A percentile compares a stretch with the other conserved stretches of the same genome.
phyloP scores from a whole-genome alignment of 2,113 vertebrate species.

The Leptobrachium leishanense region DNA sequence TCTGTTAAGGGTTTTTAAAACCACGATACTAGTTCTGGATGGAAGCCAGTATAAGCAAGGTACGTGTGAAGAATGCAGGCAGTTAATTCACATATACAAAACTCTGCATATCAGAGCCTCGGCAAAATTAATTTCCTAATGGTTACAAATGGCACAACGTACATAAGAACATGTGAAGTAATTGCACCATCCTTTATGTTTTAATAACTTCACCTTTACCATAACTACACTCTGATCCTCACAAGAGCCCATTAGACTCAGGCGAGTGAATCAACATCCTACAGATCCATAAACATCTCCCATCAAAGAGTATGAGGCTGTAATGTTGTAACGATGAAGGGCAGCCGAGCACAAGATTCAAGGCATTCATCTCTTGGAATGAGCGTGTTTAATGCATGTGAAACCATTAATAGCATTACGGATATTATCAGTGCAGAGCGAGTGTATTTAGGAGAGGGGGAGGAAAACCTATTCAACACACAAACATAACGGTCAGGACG shows the following conservation, averaged over 20 bases:
- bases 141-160: background rate
- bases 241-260: constrained; percentile 1
- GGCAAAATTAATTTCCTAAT: background rate
- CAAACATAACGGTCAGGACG: too few relatives aligned
- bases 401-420: background rate
- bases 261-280: background rate
- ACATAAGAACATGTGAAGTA: background rate
- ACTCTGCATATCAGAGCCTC: too few relatives aligned
- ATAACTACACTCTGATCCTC: background rate
- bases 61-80: too few relatives aligned
- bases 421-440: too few relatives aligned
- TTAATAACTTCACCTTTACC: background rate
- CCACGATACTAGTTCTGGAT: too few relatives aligned
- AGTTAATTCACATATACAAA: too few relatives aligned
- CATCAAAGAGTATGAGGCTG: constrained; percentile 7
- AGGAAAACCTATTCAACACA: too few relatives aligned
- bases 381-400: constrained; percentile 16
- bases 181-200: background rate
- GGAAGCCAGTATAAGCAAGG: too few relatives aligned
- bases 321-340: background rate
- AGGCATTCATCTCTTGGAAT: constrained; percentile 8
- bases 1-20: too few relatives aligned
- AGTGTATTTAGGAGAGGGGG: too few relatives aligned
- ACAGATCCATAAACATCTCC: constrained; percentile 29
- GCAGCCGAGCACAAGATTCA: constrained; percentile 4